Evolutionary conservation across 1,140 invertebrate genomes (phyloP).

Genomic region (Drosophila subpulchrella): DNA sequence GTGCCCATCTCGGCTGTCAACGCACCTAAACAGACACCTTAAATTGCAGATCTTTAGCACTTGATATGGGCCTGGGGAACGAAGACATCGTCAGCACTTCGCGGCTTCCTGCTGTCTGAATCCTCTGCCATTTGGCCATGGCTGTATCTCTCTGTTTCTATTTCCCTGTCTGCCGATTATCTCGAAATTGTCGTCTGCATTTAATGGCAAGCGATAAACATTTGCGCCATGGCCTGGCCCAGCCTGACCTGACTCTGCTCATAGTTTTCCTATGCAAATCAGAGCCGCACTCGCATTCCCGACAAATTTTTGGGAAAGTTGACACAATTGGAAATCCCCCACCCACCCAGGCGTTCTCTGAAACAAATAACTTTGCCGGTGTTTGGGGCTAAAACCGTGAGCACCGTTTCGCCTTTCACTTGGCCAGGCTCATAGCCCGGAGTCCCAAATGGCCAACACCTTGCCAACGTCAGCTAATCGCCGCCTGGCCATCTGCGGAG

Average conservation of each 20-base stretch:
- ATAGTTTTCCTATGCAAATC: slow-evolving; percentile 49
- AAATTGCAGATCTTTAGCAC: slow-evolving; percentile 61
- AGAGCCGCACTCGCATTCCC: slow-evolving; percentile 49
- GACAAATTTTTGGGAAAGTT: slow-evolving; percentile 71
- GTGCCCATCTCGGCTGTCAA: slow-evolving; percentile 50
- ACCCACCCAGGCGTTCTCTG: neutral
- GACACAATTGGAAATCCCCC: slow-evolving; percentile 65
- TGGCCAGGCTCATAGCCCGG: slow-evolving; percentile 35
- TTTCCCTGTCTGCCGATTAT: slow-evolving; percentile 54
- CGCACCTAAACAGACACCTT: slow-evolving; percentile 66
- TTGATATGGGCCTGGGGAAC: slow-evolving; percentile 37
- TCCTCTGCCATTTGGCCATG: neutral
- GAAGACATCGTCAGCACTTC: slow-evolving; percentile 17
- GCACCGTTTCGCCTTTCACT: slow-evolving; percentile 67
- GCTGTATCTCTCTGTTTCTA: slow-evolving; percentile 26
- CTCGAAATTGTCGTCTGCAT: slow-evolving; percentile 64
- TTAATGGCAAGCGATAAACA: slow-evolving; percentile 71
- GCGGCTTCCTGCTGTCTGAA: slow-evolving; percentile 32
- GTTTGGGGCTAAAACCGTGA: slow-evolving; percentile 69
- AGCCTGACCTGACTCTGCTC: slow-evolving; percentile 7
- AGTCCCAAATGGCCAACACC: slow-evolving; percentile 52
- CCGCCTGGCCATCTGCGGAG: slow-evolving; percentile 45
- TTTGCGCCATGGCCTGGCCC: slow-evolving; percentile 24
- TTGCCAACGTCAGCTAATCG: slow-evolving; percentile 58
- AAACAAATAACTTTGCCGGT: slow-evolving; percentile 21